Evolutionary conservation across 2,113 vertebrate species (phyloP), one percentile per base, ranked within the genome.

Genomic region (Epinephelus moara): DNA sequence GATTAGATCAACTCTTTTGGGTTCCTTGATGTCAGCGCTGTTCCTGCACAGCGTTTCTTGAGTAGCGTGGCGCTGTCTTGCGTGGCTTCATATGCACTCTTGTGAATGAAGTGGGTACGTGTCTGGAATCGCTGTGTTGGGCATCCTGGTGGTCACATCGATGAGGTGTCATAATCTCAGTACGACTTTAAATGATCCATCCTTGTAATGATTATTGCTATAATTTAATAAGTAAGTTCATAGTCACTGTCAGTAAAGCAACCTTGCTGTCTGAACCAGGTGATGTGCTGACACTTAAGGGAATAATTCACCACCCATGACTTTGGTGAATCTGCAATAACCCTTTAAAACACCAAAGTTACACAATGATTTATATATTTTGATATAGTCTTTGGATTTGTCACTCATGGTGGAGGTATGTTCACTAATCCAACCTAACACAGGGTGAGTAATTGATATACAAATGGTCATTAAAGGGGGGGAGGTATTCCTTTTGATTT

Each of bases 1-100:
- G 55, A 79, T 90, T 84, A 72, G 11, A 80, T 50, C 19, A 19
- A 67, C 42, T 85, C n/a, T 73, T 78, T 74, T 40, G 63, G 76
- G 42, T 82, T 45, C 71, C 72, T 80, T 19, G 53, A 60, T 77
- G 85, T 76, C 88, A 69, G 73, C 37, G 27, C 37, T 61, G 69
- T 55, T 59, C 23, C 70, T 53, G 66, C 67, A 18, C 73, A 66
- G 80, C 78, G 66, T 89, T 86, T 72, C 60, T 84, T 69, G 66
- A 56, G 69, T 66, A 47, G 71, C 0, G 14, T 72, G 84, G 75
- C 0, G 11, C 59, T 0, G 17, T 42, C 33, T n/a, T 70, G 17
- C 68, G 76, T 74, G 53, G 64, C 6, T 84, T 56, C 6, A n/a
- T 59, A 59, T 17, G 45, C 2, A 27, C 55, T 77, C 30, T 30